Percentiles rank a stretch among this genome's conserved stretches.
phyloP scores from a whole-genome alignment of 2,113 vertebrate genomes.

The Sphyrna mokarran region DNA sequence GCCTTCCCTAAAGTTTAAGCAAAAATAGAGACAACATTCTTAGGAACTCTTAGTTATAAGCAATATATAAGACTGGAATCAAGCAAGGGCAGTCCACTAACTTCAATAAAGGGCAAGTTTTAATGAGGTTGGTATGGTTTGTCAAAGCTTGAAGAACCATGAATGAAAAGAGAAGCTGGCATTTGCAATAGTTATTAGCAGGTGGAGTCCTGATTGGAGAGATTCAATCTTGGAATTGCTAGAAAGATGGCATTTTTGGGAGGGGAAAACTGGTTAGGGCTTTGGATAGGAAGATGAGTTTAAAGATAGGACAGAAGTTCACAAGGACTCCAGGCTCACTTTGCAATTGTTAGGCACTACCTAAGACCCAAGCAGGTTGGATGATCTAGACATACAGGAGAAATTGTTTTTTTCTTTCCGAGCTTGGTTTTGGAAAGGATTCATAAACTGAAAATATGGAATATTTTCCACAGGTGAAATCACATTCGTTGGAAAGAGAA shows the following conservation, averaged over 20 bases:
- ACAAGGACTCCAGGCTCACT: neutral
- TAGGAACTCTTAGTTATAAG: neutral
- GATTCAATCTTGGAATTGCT: neutral
- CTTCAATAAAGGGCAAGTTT: neutral
- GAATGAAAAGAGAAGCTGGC: neutral
- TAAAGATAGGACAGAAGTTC: neutral
- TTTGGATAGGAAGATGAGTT: neutral
- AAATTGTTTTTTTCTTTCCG: neutral
- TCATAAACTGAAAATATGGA: neutral
- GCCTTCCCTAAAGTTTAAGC: no score
- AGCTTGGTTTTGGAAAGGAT: neutral
- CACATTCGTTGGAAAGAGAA: slow-evolving; percentile 85
- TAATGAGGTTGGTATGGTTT: neutral
- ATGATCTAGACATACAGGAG: neutral
- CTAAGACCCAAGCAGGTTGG: neutral
- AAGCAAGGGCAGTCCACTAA: neutral
- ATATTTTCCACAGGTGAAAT: slow-evolving; percentile 67
- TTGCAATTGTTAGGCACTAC: neutral
- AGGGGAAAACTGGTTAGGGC: neutral
- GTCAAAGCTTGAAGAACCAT: neutral
- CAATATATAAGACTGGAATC: neutral
- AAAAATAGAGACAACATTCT: neutral
- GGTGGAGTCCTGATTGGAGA: neutral
- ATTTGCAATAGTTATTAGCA: neutral
- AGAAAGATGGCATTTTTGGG: neutral